Percentiles rank a stretch among this genome's conserved stretches.
These are phyloP conservation scores for Gymnobelideus leadbeateri DNA, from an alignment of 2,113 vertebrate genomes.

Conservation along the genomic window DNA sequence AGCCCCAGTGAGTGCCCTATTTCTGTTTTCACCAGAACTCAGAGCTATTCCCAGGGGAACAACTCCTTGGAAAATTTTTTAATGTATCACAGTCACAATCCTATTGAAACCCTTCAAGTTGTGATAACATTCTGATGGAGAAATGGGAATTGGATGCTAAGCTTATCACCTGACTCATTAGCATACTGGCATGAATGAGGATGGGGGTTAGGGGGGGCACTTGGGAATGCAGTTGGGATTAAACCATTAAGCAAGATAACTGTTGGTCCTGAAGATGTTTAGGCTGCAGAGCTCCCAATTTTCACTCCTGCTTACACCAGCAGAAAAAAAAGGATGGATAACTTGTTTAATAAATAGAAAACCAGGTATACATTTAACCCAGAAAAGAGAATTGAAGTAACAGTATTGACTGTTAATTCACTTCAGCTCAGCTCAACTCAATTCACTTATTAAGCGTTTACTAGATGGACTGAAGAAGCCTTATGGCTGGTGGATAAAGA, in stretches of 20 bases:
- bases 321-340: background rate
- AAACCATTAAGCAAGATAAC: background rate
- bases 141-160: background rate
- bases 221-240: background rate
- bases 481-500: background rate
- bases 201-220: background rate
- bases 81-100: conserved; percentile 11
- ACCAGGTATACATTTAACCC: conserved; percentile 2
- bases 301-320: background rate
- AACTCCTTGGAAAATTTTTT: conserved; percentile 47
- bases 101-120: conserved; percentile 35
- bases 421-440: background rate
- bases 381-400: background rate
- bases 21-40: conserved; percentile 22
- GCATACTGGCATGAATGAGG: conserved; percentile 12
- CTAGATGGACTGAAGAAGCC: background rate
- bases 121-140: conserved; percentile 41
- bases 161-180: conserved; percentile 34
- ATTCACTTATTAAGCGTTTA: background rate
- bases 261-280: background rate
- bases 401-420: background rate
- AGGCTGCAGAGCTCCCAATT: background rate
- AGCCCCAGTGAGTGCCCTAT: background rate
- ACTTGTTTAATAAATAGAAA: conserved; percentile 14
- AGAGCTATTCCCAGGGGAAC: conserved; percentile 13